Base-by-base conservation (phyloP, 2,888 invertebrate genomes). In the Boloria selene region DNA sequence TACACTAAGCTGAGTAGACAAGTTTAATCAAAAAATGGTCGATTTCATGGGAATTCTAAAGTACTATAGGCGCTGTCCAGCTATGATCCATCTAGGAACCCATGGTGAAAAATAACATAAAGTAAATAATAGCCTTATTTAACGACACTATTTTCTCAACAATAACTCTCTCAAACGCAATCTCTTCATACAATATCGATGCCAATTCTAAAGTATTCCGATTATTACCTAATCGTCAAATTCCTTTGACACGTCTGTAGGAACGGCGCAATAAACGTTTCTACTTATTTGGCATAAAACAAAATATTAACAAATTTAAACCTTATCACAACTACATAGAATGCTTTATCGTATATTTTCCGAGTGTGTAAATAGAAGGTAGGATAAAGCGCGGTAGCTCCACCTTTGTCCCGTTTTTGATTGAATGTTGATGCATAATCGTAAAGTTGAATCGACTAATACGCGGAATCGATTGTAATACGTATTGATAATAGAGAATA, bases 381-480 rank as follows among this genome's bases (percentile, higher is more conserved):
- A 26, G 64, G 58, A 59, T 59, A 64, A 59, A 53, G 52, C 64
- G 53, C 64, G 22, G 61, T 55, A 67, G 60, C 53, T 47, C 42
- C 18, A 54, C 80, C 79, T 86, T 88, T 87, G 88, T 87, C 78
- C 80, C 64, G 76, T 72, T 74, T 72, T 83, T 84, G 88, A 89
- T 87, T 87, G 86, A 88, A 89, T 86, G 84, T 84, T 81, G 80
- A 80, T 81, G 81, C 72, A 84, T 82, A 85, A 86, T 90, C 89
- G 85, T 89, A 90, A 90, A 89, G 63, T 65, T 54, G 66, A 62
- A 63, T 66, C 68, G 68, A 66, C 61, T 64, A 70, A 62, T 72
- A 69, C 69, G 53, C 18, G 45, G 69, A 69, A 69, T 67, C 70
- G 63, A 72, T 70, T 65, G 68, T 65, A 63, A 65, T 50, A 26